Conservation (phyloP, 2,797 vertebrate genomes). For the Limnodromus scolopaceus region DNA sequence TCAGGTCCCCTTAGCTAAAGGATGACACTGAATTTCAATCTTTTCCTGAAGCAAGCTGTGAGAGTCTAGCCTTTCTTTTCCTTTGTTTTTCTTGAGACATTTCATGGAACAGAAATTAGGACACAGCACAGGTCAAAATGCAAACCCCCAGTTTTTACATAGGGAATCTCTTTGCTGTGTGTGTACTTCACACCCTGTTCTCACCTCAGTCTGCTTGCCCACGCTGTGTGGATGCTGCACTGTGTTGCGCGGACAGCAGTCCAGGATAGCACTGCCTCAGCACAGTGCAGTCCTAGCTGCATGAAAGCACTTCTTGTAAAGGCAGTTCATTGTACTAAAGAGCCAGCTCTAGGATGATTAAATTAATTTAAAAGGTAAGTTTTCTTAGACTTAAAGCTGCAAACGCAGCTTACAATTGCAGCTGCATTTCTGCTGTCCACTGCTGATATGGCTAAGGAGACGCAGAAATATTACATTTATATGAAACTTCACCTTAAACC, state of each 20-base stretch:
- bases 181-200: neutral
- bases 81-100: neutral
- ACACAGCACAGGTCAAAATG: neutral
- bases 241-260: neutral
- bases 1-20: neutral
- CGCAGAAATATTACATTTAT: neutral
- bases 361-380: neutral
- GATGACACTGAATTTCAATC: neutral
- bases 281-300: neutral
- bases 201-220: neutral
- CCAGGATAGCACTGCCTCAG: neutral
- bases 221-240: neutral
- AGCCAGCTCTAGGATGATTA: neutral
- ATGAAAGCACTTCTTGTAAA: neutral
- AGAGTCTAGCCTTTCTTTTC: neutral
- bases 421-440: neutral
- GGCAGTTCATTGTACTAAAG: neutral
- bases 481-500: neutral
- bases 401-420: neutral
- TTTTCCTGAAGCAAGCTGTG: neutral
- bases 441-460: neutral
- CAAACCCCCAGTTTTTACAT: neutral
- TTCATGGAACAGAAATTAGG: neutral
- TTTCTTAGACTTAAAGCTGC: neutral
- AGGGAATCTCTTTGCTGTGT: neutral